Percentiles rank a stretch among this genome's conserved stretches.
phyloP scores from a whole-genome alignment of 2,113 vertebrate genomes.

The human region GRCh38 chr12:18495501-18496000 shows the following conservation, averaged over 20 bases:
- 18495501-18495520: neutral
- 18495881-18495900: neutral
- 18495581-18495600: neutral
- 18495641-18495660: neutral
- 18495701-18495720: neutral
- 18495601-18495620: neutral
- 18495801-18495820: neutral
- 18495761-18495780: neutral
- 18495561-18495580: neutral
- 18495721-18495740: neutral
- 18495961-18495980: neutral
- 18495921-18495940: conserved; percentile 5
- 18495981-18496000: neutral
- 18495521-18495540: neutral
- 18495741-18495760: neutral
- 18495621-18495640: neutral
- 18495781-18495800: neutral
- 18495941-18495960: neutral
- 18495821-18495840: conserved; percentile 8
- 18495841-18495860: neutral
- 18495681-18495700: neutral
- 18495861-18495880: neutral
- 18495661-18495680: neutral
- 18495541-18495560: neutral
- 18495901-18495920: conserved; percentile 28